Evolutionary conservation across 2,888 invertebrate genomes (phyloP).

Genomic region (Eubasilissa splendida): DNA sequence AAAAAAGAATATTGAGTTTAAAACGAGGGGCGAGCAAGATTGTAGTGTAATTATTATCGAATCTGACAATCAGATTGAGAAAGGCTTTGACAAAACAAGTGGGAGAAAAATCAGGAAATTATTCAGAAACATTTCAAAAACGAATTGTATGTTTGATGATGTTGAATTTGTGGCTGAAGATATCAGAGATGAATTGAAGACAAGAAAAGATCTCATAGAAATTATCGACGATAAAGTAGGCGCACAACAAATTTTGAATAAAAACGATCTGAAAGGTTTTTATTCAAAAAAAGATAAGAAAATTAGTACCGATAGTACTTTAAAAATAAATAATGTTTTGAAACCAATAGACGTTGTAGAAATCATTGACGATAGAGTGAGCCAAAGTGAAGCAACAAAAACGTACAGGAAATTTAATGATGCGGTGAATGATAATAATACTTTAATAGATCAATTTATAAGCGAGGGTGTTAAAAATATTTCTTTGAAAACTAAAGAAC

Average conservation of each 20-base stretch:
- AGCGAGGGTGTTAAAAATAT: constrained; percentile 7
- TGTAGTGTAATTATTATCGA: constrained; percentile 36
- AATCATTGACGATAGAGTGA: no score
- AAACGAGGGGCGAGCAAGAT: neutral
- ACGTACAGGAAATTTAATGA: neutral
- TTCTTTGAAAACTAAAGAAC: constrained; percentile 6
- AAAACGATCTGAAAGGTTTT: no score
- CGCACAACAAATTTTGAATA: no score
- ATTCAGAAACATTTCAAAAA: neutral
- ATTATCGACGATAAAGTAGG: constrained; percentile 1
- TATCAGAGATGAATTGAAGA: neutral
- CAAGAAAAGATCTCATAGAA: constrained; percentile 11
- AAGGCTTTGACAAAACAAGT: neutral
- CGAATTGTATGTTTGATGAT: constrained; percentile 8
- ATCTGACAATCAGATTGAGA: constrained; percentile 8
- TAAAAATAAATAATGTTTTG: no score
- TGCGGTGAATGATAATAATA: neutral
- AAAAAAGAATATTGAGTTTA: constrained; percentile 5
- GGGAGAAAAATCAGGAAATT: constrained; percentile 28
- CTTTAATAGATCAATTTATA: neutral
- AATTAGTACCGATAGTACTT: no score
- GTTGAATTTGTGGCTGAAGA: constrained; percentile 38
- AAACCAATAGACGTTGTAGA: no score
- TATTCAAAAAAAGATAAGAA: no score
- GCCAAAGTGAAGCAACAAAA: neutral